Evolutionary conservation across 2,797 vertebrate genomes (phyloP), one percentile per base, ranked within the genome.

Genomic region (Rhinophrynus dorsalis): DNA sequence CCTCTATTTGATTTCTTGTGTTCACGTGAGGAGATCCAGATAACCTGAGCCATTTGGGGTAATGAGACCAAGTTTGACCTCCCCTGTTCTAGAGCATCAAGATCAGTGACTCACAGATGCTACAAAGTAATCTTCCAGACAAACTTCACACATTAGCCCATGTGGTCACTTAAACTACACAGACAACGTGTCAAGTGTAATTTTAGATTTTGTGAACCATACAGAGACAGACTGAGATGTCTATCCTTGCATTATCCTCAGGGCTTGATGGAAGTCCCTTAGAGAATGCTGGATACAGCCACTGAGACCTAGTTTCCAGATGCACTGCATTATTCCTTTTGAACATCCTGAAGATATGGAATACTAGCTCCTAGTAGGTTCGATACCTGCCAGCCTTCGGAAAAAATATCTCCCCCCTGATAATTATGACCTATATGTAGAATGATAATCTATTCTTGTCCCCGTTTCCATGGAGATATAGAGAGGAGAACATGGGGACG

Each of bases 401-500:
- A 7, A 20, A 10, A 30, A 44, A 44, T 44, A 24, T 77, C 59
- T 76, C 78, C 77, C 74, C 72, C 74, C 79, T 86, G 79, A 80
- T 77, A 79, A 83, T 63, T 68, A 78, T 88, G 84, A 88, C 84
- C 86, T 86, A 86, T 75, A 88, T 86, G 83, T 81, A 78, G 74
- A 80, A 68, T 68, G 62, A 64, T 72, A 77, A 44, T 68, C 75
- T 80, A 84, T 84, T 83, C 78, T 81, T 68, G 74, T 76, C 62
- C n/a, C 78, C 1, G 84, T 90, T 90, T 79, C 86, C 83, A 89
- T 90, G 86, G 87, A 67, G 81, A 86, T 88, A 52, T 37, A 79
- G 79, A 80, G 71, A 30, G 68, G 76, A 75, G 78, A 81, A 79
- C 8, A 58, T 78, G 78, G 75, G 65, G 58, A 80, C 58, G 76